Conservation (phyloP, 2,113 vertebrate species). For the Oreocharis arfaki region DNA sequence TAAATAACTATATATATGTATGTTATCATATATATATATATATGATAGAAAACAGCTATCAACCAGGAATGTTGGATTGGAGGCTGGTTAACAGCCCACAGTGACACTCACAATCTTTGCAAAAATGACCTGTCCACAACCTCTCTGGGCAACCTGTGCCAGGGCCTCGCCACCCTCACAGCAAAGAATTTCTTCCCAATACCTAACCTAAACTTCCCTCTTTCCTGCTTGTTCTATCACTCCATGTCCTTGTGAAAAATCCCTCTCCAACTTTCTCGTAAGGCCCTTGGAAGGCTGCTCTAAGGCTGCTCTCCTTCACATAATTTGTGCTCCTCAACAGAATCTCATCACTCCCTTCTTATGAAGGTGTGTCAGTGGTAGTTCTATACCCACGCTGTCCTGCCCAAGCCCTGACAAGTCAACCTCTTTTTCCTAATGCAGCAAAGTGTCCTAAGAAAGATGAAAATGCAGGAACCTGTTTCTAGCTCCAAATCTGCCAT, state of each 20-base stretch:
- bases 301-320: background rate
- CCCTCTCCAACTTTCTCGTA: background rate
- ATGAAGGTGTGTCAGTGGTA: background rate
- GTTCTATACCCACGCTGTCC: background rate
- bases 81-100: background rate
- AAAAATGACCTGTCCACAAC: background rate
- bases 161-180: background rate
- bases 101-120: background rate
- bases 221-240: background rate
- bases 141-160: background rate
- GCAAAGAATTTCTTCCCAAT: background rate
- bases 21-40: no score
- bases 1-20: no score
- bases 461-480: background rate
- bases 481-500: background rate
- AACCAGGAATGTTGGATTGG: background rate
- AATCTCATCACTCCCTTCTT: background rate
- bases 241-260: background rate
- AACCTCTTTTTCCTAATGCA: background rate
- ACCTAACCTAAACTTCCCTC: background rate
- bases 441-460: background rate
- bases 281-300: background rate
- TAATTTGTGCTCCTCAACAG: background rate
- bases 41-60: background rate
- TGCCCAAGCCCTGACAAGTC: background rate